Evolutionary conservation across 2,797 vertebrate genomes (phyloP).

Genomic region (Remorina albescens): DNA sequence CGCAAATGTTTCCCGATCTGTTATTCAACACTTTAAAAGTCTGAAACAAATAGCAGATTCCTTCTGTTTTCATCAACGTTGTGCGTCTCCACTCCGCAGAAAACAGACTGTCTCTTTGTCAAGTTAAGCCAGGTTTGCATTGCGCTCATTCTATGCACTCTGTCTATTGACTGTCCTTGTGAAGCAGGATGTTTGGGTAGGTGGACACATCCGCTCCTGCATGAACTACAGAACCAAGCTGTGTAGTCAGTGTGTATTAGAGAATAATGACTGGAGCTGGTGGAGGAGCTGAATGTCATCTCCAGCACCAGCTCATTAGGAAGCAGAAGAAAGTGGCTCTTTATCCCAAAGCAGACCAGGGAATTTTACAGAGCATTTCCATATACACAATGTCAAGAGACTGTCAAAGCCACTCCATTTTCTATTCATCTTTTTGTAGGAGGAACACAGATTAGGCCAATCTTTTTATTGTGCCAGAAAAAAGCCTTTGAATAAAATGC

Average conservation of each 20-base stretch:
- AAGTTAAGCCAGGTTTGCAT: constrained; percentile 42
- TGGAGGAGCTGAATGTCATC: constrained; percentile 59
- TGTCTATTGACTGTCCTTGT: constrained; percentile 54
- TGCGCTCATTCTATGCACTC: constrained; percentile 39
- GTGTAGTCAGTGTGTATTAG: constrained; percentile 21
- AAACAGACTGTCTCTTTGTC: constrained; percentile 42
- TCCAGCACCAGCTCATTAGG: constrained; percentile 63
- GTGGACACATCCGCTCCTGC: constrained; percentile 30
- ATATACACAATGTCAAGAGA: constrained; percentile 46
- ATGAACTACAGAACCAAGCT: constrained; percentile 14
- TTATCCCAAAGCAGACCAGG: constrained; percentile 29
- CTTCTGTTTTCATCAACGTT: constrained; percentile 37
- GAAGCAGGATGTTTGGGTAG: constrained; percentile 5
- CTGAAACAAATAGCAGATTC: constrained; percentile 34
- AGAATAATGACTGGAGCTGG: constrained; percentile 54
- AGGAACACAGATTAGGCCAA: too few species aligned
- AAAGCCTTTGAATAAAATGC: not conserved
- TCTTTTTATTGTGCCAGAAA: constrained; percentile 11
- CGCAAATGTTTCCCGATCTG: constrained; percentile 38
- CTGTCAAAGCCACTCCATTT: not conserved
- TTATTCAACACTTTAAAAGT: constrained; percentile 33
- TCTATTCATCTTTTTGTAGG: constrained; percentile 17
- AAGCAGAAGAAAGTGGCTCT: constrained; percentile 37
- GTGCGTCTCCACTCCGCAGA: constrained; percentile 31
- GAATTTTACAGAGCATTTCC: constrained; percentile 28